These are phyloP conservation scores for Dynastes grantii DNA, from an alignment of 2,888 invertebrate species.

Conservation along the genomic window DNA sequence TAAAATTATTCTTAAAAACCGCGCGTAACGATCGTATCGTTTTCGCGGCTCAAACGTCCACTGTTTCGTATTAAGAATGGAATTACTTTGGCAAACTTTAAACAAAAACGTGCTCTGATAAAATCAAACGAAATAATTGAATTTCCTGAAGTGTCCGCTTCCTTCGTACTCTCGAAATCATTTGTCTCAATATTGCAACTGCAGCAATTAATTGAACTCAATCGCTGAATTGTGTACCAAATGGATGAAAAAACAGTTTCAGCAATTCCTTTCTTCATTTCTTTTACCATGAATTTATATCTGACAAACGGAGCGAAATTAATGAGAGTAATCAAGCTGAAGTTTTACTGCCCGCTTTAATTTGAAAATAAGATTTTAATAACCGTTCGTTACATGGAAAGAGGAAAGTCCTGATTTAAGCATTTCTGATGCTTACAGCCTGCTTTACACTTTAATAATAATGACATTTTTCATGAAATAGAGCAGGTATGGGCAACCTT, in stretches of 20 bases:
- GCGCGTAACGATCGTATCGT: not conserved
- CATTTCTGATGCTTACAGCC: not conserved
- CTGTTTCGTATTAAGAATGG: not conserved
- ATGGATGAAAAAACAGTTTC: not conserved
- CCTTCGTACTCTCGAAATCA: not conserved
- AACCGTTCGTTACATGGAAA: not conserved
- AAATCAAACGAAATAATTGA: slow-evolving; percentile 17
- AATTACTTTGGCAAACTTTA: slow-evolving; percentile 28
- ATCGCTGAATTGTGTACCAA: slow-evolving; percentile 13
- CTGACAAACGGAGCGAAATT: slow-evolving; percentile 28
- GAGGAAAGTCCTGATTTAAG: not conserved
- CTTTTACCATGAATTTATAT: slow-evolving; percentile 12
- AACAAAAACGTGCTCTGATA: slow-evolving; percentile 23
- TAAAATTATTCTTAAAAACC: not conserved
- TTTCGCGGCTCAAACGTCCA: not conserved
- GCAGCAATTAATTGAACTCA: slow-evolving; percentile 25
- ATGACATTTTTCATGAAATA: too few relatives aligned
- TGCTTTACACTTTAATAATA: too few relatives aligned
- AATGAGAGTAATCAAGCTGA: slow-evolving; percentile 11
- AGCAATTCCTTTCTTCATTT: not conserved
- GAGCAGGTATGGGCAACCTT: too few relatives aligned
- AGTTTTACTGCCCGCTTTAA: slow-evolving; percentile 22
- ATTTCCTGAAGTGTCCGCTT: slow-evolving; percentile 3
- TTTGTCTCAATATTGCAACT: slow-evolving; percentile 35
- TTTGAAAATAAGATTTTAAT: slow-evolving; percentile 28